Base-by-base conservation (phyloP, 1,140 invertebrate genomes). In the Drosophila oshimai region DNA sequence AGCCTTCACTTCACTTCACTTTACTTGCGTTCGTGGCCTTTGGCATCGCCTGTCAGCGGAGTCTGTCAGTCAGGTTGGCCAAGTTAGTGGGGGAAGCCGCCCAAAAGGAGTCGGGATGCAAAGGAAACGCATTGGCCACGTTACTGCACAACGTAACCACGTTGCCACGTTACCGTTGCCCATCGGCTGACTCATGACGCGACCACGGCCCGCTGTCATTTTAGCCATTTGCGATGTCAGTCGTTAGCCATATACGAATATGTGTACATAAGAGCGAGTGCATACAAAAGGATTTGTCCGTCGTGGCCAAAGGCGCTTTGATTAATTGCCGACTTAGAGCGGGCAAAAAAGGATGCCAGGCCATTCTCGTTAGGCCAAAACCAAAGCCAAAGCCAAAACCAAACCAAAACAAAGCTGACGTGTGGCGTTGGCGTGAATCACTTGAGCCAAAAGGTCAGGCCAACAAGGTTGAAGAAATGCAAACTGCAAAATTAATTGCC, bases 271-370 rank as follows among this genome's bases (percentile, higher is more conserved):
- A n/a, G n/a, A n/a, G 49, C 74, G 37, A 46, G 73, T 64, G 51
- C 50, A 65, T 60, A 77, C 79, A 74, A 83, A 83, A 81, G 81
- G 68, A 87, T 87, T 81, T 88, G 81, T 81, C 62, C 64, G 81
- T 74, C 68, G 76, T 67, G 81, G 77, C 83, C 76, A 39, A 74
- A 74, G 76, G 81, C 73, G 81, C 81, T 87, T 87, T 87, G 81
- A 87, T 87, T 87, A 87, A 87, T 87, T 87, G 81, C 81, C 83
- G 81, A 86, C 81, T 87, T 77, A 74, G 81, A 81, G 76, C 49
- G 58, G 3, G 22, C 6, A 31, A 49, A 50, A 41, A 62, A 62
- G 37, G 54, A 46, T 45, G 18, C 18, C 20, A 20, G 46, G 42
- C 67, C 46, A 84, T 84, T 80, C 78, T 83, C 58, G 80, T 84